phyloP scores from a whole-genome alignment of 37 sponge, comb jelly and placozoan species.

The Mnemiopsis leidyi region DNA sequence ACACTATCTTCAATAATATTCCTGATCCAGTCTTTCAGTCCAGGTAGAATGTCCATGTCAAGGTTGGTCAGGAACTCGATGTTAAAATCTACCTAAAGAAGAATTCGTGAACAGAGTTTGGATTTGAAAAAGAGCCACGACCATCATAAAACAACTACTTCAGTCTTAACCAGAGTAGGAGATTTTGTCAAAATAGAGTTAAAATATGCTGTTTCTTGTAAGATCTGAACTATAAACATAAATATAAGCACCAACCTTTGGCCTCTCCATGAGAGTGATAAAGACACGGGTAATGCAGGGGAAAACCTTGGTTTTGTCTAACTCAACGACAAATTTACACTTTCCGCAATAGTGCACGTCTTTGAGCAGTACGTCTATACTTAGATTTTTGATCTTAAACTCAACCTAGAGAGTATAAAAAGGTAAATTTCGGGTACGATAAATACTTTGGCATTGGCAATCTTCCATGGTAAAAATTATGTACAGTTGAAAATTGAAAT shows the following conservation, averaged over 20 bases:
- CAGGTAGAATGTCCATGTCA: slow-evolving; percentile 53
- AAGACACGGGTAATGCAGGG: slow-evolving; percentile 55
- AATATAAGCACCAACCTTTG: too few relatives aligned
- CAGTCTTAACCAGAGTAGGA: too few relatives aligned
- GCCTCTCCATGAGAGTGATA: slow-evolving; percentile 62
- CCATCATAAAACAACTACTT: too few relatives aligned
- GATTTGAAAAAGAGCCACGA: too few relatives aligned
- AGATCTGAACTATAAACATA: too few relatives aligned
- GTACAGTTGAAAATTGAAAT: too few relatives aligned
- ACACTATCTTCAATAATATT: slow-evolving; percentile 62
- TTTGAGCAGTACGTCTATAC: slow-evolving; percentile 41
- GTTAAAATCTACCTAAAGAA: slow-evolving; percentile 56
- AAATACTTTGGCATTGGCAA: too few relatives aligned
- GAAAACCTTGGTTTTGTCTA: background rate
- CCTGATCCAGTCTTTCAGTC: slow-evolving; percentile 60
- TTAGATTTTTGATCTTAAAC: slow-evolving; percentile 41
- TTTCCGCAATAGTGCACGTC: slow-evolving; percentile 60
- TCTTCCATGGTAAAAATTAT: too few relatives aligned
- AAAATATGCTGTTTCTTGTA: too few relatives aligned
- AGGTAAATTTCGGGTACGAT: too few relatives aligned
- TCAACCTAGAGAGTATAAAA: slow-evolving; percentile 57
- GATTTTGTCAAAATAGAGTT: too few relatives aligned
- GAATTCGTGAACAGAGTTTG: background rate
- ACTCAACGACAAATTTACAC: slow-evolving; percentile 55
- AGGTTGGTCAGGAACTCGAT: slow-evolving; percentile 63